Evolutionary conservation across 2,797 vertebrate genomes (phyloP), one percentile per base, ranked within the genome.

Genomic region (Martes flavigula): DNA sequence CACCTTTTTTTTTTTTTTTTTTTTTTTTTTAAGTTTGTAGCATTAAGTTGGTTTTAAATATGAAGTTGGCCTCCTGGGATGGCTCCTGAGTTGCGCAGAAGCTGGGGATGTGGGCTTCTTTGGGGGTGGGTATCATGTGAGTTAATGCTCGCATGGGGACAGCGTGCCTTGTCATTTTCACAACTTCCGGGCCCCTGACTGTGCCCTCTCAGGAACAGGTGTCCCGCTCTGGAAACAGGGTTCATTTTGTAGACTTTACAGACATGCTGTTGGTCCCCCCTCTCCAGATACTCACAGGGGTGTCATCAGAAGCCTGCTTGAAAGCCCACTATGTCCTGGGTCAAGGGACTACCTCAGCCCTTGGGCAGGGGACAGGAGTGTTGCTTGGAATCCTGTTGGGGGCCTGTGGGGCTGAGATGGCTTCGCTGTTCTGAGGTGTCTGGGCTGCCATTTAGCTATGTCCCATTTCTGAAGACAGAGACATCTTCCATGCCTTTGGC

Each of bases 11-110:
- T 87, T 97, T 97, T 97, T 78, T 27, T 72, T 95, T 87, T 58
- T 48, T 48, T 88, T 58, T 83, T 93, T 87, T 72, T 72, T 21
- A 72, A 75, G 62, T 96, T 96, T 97, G 92, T 97, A 97, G 98
- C 97, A 98, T 98, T 98, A 98, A 96, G 43, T 77, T 96, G 94
- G 66, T 95, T 95, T 95, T 86, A 91, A 79, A 92, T 78, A 94
- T 73, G 91, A 94, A 97, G 54, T 78, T 56, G 73, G 38, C 58
- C 54, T 23, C 7, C 1, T 62, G 68, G 75, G 17, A n/a, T 68
- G 20, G 56, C 48, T 94, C 66, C 64, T 72, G 40, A 87, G 70
- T 51, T 66, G 5, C 11, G 60, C 85, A 14, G 72, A 73, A 27
- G 4, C 79, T 86, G 15, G 66, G 54, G 25, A 72, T 14, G 15